Evolutionary conservation across 2,113 vertebrate genomes (phyloP), one percentile per base, ranked within the genome.

Genomic region (Toxostoma redivivum): DNA sequence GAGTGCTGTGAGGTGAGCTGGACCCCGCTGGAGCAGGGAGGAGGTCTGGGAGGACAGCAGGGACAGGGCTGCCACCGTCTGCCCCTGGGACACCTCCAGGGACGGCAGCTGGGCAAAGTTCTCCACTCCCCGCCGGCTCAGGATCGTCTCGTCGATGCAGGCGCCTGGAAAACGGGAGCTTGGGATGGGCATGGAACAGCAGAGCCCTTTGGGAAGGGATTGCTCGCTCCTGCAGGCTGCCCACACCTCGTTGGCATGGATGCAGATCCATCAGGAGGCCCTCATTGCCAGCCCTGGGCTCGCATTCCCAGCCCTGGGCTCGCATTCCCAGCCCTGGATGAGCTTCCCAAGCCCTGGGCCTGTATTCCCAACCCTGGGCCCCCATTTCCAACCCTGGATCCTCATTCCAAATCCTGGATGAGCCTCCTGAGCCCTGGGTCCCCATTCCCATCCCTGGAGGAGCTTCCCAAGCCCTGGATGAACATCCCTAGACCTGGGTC

Each of bases 121-220:
- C 88, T 98, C 23, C 45, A 99, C 78, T 0, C 99, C 99, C 86
- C 98, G 98, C 15, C 72, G 96, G 54, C 99, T 99, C 96, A 99
- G 97, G 96, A 99, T 95, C 5, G 97, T 98, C 97, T 98, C 69
- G 6, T 99, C 99, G 12, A 99, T 91, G 85, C 98, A 99, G 95
- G 97, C 99, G 9, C 98, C 99, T 99, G 97, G 5, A 35, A 91
- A 83, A 72, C 3, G 74, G 42, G 11, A 62, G 45, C 7, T 18
- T 0, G 31, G 53, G 7, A 37, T 40, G 84, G 74, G 28, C 1
- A 0, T 0, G 56, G 64, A 5, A 24, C 0, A 0, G 3, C 56
- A 7, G 74, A 56, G 65, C 20, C 11, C 20, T 1, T 3, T 0
- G 5, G 17, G 35, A 11, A 14, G 24, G 65, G 31, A 15, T 0